Evolutionary conservation across 2,113 vertebrate genomes (phyloP).

Genomic region (Varanus komodoensis): DNA sequence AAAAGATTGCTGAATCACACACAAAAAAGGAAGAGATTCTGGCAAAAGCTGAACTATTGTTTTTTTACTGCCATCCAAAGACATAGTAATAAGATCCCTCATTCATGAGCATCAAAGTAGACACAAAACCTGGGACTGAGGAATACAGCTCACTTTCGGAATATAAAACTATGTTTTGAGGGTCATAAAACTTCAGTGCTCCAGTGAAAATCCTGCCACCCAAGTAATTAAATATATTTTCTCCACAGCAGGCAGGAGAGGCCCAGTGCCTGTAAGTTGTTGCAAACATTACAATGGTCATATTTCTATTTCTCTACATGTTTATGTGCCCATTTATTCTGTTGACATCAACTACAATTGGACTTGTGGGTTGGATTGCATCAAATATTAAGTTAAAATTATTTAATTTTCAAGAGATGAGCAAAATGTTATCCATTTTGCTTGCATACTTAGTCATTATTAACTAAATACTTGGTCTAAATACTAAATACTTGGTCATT

Average conservation of each 20-base stretch:
- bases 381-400: not conserved
- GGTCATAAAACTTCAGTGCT: no score
- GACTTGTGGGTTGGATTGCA: not conserved
- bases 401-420: not conserved
- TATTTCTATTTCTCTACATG: not conserved
- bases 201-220: not conserved
- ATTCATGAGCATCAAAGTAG: slow-evolving; percentile 1
- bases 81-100: not conserved
- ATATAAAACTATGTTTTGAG: not conserved
- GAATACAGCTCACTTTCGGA: not conserved
- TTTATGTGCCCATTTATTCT: not conserved
- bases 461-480: not conserved
- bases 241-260: not conserved
- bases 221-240: not conserved
- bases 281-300: not conserved
- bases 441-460: no score
- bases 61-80: not conserved
- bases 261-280: not conserved
- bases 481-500: not conserved
- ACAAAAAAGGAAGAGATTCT: slow-evolving; percentile 16
- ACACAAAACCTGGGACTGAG: not conserved
- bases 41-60: slow-evolving; percentile 30
- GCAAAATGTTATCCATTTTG: not conserved
- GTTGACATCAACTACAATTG: not conserved
- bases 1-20: not conserved